Evolutionary conservation across 2,113 vertebrate genomes (phyloP).

Genomic region (Aegithalos caudatus): DNA sequence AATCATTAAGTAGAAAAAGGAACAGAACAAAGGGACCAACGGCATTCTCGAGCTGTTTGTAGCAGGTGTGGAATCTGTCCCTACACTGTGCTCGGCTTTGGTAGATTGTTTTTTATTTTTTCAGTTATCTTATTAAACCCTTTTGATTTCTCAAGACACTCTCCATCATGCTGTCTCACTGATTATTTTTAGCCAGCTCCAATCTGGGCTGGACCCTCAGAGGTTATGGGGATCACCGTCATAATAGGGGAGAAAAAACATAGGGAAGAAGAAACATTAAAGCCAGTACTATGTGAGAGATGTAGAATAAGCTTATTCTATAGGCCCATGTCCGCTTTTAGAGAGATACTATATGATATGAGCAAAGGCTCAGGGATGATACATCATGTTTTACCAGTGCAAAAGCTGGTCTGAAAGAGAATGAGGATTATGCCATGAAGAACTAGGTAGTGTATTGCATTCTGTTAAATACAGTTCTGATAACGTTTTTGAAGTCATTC

Average conservation of each 20-base stretch:
- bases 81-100: too few species aligned
- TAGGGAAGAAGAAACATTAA: background rate
- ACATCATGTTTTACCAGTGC: background rate
- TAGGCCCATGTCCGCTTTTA: background rate
- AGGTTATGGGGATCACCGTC: too few species aligned
- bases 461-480: background rate
- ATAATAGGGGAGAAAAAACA: background rate
- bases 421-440: background rate
- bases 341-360: background rate
- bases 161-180: too few species aligned
- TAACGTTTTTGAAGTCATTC: background rate
- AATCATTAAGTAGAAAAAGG: too few species aligned
- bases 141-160: too few species aligned
- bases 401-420: background rate
- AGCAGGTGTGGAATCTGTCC: too few species aligned
- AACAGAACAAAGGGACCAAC: too few species aligned
- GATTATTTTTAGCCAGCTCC: too few species aligned
- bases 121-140: too few species aligned
- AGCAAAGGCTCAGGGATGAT: background rate
- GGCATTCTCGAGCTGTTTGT: too few species aligned
- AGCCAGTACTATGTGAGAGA: background rate
- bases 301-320: background rate
- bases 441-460: background rate
- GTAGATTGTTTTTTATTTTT: too few species aligned
- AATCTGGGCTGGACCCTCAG: too few species aligned